Percentiles rank a stretch among this genome's conserved stretches.
These are phyloP conservation scores for Nicator chloris DNA, from an alignment of 2,113 vertebrate species.

Conservation along the genomic window DNA sequence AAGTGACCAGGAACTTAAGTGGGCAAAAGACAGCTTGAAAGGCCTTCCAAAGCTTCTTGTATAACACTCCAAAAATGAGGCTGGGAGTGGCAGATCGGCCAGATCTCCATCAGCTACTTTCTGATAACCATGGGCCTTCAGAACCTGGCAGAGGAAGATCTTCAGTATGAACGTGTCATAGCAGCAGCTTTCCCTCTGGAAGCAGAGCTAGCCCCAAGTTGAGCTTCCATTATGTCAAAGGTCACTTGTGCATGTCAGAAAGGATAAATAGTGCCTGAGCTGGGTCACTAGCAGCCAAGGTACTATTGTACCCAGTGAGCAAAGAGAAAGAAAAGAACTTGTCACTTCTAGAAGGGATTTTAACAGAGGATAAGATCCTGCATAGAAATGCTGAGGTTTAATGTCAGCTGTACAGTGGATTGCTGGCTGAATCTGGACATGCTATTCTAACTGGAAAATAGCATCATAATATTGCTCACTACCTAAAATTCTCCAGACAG, in stretches of 20 bases:
- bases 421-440: not conserved
- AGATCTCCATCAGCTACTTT: not conserved
- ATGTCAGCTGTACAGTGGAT: not conserved
- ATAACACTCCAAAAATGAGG: not conserved
- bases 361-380: not conserved
- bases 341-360: not conserved
- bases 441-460: not conserved
- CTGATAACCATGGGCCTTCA: not conserved
- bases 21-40: not conserved
- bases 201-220: not conserved
- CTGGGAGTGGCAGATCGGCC: not conserved
- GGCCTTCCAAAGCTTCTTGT: not conserved
- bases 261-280: not conserved
- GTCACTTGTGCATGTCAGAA: not conserved
- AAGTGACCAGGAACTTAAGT: not conserved
- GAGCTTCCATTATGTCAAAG: not conserved
- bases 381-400: not conserved
- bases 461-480: not conserved
- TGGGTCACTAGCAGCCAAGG: not conserved
- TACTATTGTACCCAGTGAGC: not conserved
- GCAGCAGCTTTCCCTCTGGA: not conserved
- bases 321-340: not conserved
- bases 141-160: not conserved
- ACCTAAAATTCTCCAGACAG: not conserved
- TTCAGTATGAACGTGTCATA: not conserved